Evolutionary conservation across 2,113 vertebrate species (phyloP), one percentile per base, ranked within the genome.

Genomic region (Panthera tigris): DNA sequence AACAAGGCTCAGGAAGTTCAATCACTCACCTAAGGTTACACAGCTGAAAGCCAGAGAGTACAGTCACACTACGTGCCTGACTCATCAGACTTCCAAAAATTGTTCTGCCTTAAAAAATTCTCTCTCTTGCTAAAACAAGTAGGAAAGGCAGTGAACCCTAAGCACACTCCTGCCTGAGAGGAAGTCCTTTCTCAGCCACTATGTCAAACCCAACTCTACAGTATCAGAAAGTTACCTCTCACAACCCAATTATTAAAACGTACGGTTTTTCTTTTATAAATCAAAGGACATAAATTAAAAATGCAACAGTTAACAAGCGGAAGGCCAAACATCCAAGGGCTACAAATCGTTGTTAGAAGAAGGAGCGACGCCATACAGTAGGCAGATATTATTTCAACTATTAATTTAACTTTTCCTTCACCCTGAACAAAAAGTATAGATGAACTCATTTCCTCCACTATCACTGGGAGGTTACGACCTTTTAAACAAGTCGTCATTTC

Each of bases 361-460:
- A 89, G 85, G 41, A 61, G 45, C 7, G 1, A 74, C 12, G 65
- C 71, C 57, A 81, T 79, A 78, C 52, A 18, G 89, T 12, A 71
- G 93, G 78, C 7, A 69, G 93, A 45, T 27, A 63, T 2, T 41
- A 93, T 48, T 79, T 52, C 25, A 65, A 36, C 82, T 61, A 85
- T 63, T 82, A 41, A 61, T 74, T 76, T 80, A 81, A 69, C 79
- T 73, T 83, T 74, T 39, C 88, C 10, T 81, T 82, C 88, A 81
- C 61, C 10, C 48, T 12, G 27, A 78, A 61, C 74, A 48, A 36
- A 90, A 88, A 96, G 87, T 85, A 71, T 48, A 95, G 93, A 69
- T 12, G n/a, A 63, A 91, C 71, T 97, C 91, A 82, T 74, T 95
- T 95, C 85, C 71, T 23, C 19, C 21, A 39, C 33, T 36, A 63